phyloP scores from a whole-genome alignment of 2,888 invertebrate genomes.

The Catocala sponsa region DNA sequence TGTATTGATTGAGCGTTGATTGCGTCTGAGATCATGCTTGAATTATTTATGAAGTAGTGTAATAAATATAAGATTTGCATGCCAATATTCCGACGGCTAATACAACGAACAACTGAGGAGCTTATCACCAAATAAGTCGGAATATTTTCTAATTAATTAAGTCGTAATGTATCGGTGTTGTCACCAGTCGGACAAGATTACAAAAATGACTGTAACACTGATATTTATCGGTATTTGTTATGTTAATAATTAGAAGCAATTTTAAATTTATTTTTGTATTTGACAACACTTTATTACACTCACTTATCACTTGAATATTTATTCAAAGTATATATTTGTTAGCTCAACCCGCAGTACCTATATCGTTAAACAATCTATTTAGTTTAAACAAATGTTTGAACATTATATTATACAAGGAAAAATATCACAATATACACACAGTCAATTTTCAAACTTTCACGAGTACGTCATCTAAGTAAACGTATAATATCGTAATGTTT shows the following conservation, averaged over 20 bases:
- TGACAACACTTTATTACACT: background rate
- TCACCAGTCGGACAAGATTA: conserved; percentile 7
- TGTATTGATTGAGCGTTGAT: conserved; percentile 37
- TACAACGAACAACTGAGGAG: conserved; percentile 5
- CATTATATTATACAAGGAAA: background rate
- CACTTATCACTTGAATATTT: background rate
- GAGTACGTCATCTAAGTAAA: conserved; percentile 56
- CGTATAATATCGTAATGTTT: conserved; percentile 56
- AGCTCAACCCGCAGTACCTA: background rate
- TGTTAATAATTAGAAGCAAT: background rate
- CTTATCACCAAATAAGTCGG: conserved; percentile 4
- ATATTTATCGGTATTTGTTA: background rate
- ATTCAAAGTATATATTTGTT: background rate
- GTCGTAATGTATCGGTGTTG: conserved; percentile 7
- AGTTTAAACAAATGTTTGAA: conserved; percentile 10
- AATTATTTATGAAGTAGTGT: conserved; percentile 52
- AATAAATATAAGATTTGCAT: conserved; percentile 46
- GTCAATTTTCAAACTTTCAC: conserved; percentile 52
- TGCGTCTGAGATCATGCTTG: conserved; percentile 34
- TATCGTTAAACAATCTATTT: conserved; percentile 11
- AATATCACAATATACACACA: conserved; percentile 8
- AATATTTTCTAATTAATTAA: conserved; percentile 17
- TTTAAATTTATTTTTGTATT: background rate
- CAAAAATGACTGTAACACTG: background rate
- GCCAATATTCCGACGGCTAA: conserved; percentile 5